These are phyloP conservation scores for Neolamprologus sp. DNA, from an alignment of 2,113 vertebrate species.

Conservation along the genomic window DNA sequence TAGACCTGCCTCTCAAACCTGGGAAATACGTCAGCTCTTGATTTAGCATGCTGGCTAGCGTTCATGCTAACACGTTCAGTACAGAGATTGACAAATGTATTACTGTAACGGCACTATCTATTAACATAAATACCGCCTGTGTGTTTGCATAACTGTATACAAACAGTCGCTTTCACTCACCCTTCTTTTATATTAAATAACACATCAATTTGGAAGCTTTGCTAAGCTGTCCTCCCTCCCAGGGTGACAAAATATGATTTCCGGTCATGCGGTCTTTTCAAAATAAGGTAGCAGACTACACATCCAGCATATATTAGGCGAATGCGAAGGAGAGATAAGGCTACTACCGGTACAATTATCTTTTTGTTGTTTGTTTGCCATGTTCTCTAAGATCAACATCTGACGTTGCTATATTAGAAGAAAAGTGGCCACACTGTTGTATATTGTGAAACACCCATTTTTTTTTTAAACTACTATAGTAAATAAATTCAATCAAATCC, in stretches of 20 bases:
- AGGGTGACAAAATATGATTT: neutral
- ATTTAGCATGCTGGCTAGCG: neutral
- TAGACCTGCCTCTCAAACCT: neutral
- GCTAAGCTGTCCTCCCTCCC: neutral
- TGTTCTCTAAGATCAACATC: neutral
- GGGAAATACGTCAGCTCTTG: neutral
- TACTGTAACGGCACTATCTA: neutral
- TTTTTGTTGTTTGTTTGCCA: neutral
- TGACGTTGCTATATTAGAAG: neutral
- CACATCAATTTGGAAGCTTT: conserved; percentile 3
- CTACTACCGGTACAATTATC: neutral
- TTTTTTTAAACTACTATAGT: neutral
- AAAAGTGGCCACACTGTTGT: neutral
- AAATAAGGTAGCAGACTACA: neutral
- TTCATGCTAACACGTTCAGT: neutral
- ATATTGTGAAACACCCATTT: neutral
- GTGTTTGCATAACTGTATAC: neutral
- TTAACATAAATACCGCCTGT: neutral
- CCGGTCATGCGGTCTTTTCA: conserved; percentile 4
- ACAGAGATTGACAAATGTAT: neutral
- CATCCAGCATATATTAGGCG: neutral
- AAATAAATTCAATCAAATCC: neutral
- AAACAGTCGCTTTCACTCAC: conserved; percentile 2
- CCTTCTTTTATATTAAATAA: neutral
- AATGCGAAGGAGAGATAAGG: neutral